phyloP scores from a whole-genome alignment of 2,113 vertebrate species.

The Nycticebus coucang region DNA sequence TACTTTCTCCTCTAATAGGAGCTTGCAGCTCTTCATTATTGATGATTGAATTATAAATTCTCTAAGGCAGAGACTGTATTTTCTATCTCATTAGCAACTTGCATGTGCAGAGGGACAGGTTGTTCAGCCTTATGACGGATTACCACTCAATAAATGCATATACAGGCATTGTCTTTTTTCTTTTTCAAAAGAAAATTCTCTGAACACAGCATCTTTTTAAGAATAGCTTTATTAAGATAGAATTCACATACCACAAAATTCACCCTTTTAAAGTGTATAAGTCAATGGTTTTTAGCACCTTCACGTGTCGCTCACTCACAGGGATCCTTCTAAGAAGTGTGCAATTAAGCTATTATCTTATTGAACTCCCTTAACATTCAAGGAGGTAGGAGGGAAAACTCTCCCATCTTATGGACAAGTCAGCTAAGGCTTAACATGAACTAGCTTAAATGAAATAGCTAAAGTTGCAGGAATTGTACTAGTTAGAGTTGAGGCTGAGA shows the following conservation, averaged over 20 bases:
- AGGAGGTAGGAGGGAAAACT: not conserved
- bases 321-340: too few relatives aligned
- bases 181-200: too few relatives aligned
- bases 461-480: not conserved
- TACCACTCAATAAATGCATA: not conserved
- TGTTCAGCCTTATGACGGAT: not conserved
- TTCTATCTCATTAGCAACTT: conserved; percentile 45
- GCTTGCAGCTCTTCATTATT: conserved; percentile 3
- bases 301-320: too few relatives aligned
- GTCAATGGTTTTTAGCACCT: too few relatives aligned
- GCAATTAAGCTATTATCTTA: not conserved
- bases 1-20: conserved; percentile 39
- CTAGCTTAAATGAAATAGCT: not conserved
- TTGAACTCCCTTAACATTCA: not conserved
- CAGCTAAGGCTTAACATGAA: not conserved
- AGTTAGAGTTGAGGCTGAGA: not conserved
- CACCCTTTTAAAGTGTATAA: too few relatives aligned
- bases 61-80: conserved; percentile 12
- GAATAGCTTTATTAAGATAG: too few relatives aligned
- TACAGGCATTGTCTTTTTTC: not conserved
- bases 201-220: too few relatives aligned
- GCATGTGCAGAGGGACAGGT: not conserved
- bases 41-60: conserved; percentile 59
- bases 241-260: too few relatives aligned
- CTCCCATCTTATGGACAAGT: not conserved